These are phyloP conservation scores for Nasua narica DNA, from an alignment of 2,797 vertebrate genomes.

Conservation along the genomic window DNA sequence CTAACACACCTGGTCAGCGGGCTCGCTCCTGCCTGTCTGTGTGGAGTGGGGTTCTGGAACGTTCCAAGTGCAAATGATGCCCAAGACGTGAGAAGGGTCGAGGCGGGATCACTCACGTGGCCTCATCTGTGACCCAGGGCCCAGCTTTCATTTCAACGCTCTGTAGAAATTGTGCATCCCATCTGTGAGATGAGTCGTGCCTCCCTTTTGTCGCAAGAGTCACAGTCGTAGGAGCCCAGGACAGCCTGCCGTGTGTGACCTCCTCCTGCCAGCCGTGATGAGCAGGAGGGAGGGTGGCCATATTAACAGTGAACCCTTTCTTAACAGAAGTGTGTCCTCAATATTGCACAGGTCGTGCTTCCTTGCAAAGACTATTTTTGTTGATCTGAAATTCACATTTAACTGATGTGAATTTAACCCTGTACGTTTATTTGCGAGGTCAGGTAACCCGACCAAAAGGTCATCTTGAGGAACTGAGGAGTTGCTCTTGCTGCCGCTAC, in stretches of 20 bases:
- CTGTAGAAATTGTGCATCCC: background rate
- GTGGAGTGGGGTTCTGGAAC: background rate
- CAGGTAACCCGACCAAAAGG: background rate
- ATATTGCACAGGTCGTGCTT: background rate
- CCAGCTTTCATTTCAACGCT: background rate
- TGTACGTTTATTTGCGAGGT: background rate
- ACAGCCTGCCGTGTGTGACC: background rate
- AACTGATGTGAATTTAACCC: background rate
- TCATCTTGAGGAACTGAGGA: background rate
- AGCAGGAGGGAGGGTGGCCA: background rate
- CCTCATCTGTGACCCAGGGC: too few species aligned
- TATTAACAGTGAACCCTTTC: background rate
- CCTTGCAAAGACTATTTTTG: background rate
- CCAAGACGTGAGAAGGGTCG: too few species aligned
- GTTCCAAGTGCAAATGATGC: background rate
- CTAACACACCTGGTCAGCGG: rapidly evolving
- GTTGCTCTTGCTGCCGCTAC: background rate
- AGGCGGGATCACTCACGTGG: rapidly evolving
- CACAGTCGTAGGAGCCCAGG: too few species aligned
- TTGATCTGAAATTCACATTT: background rate
- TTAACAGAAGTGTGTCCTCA: background rate
- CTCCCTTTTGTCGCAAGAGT: too few species aligned
- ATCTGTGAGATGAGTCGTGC: background rate
- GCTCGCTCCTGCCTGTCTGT: rapidly evolving
- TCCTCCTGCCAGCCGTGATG: background rate